Conservation (phyloP, 2,888 invertebrate species). For the Geotrupes spiniger region DNA sequence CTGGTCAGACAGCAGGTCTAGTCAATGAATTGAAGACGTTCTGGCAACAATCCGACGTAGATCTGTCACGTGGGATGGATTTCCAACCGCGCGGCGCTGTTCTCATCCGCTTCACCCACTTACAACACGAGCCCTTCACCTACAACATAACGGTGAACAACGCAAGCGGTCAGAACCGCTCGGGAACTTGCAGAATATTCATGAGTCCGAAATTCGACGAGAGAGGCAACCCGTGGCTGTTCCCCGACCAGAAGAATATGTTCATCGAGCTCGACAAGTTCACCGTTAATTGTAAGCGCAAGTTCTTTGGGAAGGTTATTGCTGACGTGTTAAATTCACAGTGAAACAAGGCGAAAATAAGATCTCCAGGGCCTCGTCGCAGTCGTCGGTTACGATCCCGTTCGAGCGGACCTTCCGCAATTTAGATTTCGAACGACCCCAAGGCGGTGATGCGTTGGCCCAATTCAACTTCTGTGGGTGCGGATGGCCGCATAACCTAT, state of each 20-base stretch:
- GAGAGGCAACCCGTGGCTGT: constrained; percentile 60
- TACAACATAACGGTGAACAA: constrained; percentile 64
- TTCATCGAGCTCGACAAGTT: constrained; percentile 77
- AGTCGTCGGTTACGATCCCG: constrained; percentile 80
- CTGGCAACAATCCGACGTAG: constrained; percentile 74
- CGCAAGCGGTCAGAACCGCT: constrained; percentile 46
- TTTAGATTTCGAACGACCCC: constrained; percentile 60
- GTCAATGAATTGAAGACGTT: constrained; percentile 61
- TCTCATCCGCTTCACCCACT: constrained; percentile 68
- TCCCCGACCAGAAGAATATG: constrained; percentile 61
- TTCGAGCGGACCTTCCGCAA: constrained; percentile 78
- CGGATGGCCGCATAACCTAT: constrained; percentile 83
- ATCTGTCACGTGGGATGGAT: constrained; percentile 73
- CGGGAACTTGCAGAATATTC: constrained; percentile 66
- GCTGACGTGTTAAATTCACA: no score
- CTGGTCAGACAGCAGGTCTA: constrained; percentile 48
- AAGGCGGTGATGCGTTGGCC: constrained; percentile 53
- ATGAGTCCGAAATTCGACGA: constrained; percentile 63
- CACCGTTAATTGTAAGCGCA: constrained; percentile 60
- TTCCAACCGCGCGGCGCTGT: constrained; percentile 71
- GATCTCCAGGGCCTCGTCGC: constrained; percentile 62
- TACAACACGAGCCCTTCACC: constrained; percentile 67
- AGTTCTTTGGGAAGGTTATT: no score
- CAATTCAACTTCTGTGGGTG: constrained; percentile 83
- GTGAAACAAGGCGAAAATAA: constrained; percentile 68